Conservation (phyloP, 2,888 invertebrate genomes). For the Drosophila putrida region DNA sequence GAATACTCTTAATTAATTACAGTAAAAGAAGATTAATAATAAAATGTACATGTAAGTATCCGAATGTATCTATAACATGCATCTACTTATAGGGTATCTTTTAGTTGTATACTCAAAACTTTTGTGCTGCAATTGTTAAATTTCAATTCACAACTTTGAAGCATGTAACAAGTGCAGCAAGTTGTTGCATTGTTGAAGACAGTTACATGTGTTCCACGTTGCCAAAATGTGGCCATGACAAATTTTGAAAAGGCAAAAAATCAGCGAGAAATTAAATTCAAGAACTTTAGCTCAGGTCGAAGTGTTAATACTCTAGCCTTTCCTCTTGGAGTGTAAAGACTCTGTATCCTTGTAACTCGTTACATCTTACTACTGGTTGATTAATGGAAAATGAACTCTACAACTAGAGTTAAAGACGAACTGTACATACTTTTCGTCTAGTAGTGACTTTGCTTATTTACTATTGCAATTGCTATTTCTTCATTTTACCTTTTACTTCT, state of each 20-base stretch:
- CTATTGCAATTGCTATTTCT: neutral
- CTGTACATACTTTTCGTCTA: neutral
- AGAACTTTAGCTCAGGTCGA: neutral
- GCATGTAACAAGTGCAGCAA: conserved; percentile 71
- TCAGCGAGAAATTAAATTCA: conserved; percentile 15
- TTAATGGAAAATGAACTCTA: no score
- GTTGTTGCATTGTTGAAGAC: conserved; percentile 71
- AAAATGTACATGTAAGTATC: no score
- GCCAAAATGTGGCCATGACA: conserved; percentile 45
- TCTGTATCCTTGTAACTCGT: no score
- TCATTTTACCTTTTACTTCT: neutral
- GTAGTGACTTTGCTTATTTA: neutral
- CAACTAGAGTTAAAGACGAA: no score
- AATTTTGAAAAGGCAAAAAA: conserved; percentile 45
- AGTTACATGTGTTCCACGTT: conserved; percentile 61
- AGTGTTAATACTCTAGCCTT: conserved; percentile 11
- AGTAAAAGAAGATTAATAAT: no score
- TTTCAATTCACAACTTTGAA: conserved; percentile 73
- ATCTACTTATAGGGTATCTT: conserved; percentile 12
- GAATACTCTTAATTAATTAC: no score
- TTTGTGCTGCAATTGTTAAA: conserved; percentile 58
- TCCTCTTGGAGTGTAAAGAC: neutral
- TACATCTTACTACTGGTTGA: no score
- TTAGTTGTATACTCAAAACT: neutral
- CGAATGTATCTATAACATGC: no score